Evolutionary conservation across 2,797 vertebrate genomes (phyloP), one percentile per base, ranked within the genome.

Genomic region (Valencia hispanica): DNA sequence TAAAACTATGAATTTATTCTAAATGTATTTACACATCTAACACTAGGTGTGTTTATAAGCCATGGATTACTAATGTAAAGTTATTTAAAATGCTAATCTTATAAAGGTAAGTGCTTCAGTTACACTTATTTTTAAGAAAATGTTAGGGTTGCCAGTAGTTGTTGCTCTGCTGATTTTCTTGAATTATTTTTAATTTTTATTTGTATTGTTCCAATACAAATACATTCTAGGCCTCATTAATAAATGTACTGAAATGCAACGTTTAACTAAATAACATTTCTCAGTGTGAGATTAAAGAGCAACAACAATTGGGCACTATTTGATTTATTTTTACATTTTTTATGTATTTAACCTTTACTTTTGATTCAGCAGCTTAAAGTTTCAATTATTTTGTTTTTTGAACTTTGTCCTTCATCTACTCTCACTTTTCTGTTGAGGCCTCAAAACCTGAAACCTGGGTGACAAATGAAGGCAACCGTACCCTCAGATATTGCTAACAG

Each of bases 401-500:
- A 53, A 32, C 55, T 39, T 63, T 36, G 51, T 73, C 27, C 41
- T 22, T 22, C 32, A 22, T 32, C 18, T 77, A 11, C 2, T 9
- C 76, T 43, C 20, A 77, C 20, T 77, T 51, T 61, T 50, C 0
- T 30, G 61, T n/a, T 20, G 39, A 76, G 66, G 45, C 34, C 18
- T 73, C 71, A 4, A 36, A 84, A 79, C 66, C 82, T 82, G 34
- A 61, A 66, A 70, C 45, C 72, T 22, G 47, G 53, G 48, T 51
- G 68, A 69, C 74, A 77, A 68, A 47, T 27, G 50, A 65, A 43
- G 4, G 32, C 39, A 45, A 70, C 75, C 32, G 48, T 74, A 74
- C 50, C 66, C 74, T 77, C 68, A 59, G 75, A 71, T 87, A 89
- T 83, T 79, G 78, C 80, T 68, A 76, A 70, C 59, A 80, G 79